These are phyloP conservation scores for Cantharis rustica DNA, from an alignment of 2,888 invertebrate species.

Conservation along the genomic window DNA sequence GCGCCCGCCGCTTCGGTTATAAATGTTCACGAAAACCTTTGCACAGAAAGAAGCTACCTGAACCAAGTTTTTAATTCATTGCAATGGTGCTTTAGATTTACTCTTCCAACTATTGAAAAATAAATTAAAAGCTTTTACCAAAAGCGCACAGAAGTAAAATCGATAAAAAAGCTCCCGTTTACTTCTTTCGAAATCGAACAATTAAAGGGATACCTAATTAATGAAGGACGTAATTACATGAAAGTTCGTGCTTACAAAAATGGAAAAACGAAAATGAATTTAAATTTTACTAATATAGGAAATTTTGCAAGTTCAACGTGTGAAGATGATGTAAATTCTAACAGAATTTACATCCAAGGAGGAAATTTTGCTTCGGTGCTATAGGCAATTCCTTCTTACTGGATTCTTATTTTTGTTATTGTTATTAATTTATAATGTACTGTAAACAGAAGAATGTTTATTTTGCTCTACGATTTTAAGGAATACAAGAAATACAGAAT, in stretches of 20 bases:
- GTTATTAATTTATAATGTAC: too few species aligned
- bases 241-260: not conserved
- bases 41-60: not conserved
- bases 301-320: too few species aligned
- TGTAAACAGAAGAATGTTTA: too few species aligned
- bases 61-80: conserved; percentile 6
- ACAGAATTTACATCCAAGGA: too few species aligned
- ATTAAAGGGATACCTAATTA: not conserved
- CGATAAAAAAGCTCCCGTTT: not conserved
- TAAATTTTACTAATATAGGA: too few species aligned
- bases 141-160: not conserved
- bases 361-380: too few species aligned
- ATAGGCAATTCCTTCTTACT: too few species aligned
- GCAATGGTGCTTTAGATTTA: not conserved
- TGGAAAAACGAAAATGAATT: not conserved
- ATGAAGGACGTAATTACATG: not conserved
- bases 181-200: not conserved
- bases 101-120: not conserved
- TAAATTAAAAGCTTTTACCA: not conserved
- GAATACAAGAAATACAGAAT: too few species aligned
- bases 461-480: too few species aligned
- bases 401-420: too few species aligned
- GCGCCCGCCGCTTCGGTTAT: conserved; percentile 12
- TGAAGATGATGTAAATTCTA: too few species aligned
- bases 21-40: conserved; percentile 8